phyloP scores from a whole-genome alignment of 2,888 invertebrate species.

The Ormia ochracea region DNA sequence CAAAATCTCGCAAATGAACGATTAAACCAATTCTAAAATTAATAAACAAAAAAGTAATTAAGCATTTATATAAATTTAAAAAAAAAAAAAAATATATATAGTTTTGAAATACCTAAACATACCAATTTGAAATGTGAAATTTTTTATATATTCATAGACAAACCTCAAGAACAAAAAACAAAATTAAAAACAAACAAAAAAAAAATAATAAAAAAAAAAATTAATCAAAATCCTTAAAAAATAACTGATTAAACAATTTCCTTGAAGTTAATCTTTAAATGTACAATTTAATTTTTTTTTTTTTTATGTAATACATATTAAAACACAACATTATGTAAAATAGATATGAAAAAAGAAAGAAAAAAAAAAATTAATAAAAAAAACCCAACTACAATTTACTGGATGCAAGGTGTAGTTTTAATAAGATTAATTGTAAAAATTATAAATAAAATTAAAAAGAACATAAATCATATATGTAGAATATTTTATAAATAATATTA shows the following conservation, averaged over 20 bases:
- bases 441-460: background rate
- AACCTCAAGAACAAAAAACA: background rate
- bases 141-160: background rate
- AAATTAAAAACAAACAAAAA: too few relatives aligned
- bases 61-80: conserved; percentile 40
- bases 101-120: conserved; percentile 26
- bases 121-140: conserved; percentile 27
- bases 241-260: conserved; percentile 1
- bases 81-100: too few relatives aligned
- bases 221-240: conserved; percentile 10
- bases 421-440: conserved; percentile 16
- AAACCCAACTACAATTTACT: conserved; percentile 11
- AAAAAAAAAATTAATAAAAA: background rate
- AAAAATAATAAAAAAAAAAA: too few relatives aligned
- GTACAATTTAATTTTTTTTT: background rate
- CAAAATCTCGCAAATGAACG: background rate
- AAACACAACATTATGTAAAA: conserved; percentile 20
- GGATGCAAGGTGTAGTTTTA: conserved; percentile 34
- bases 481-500: conserved; percentile 17
- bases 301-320: background rate
- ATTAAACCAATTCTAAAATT: background rate
- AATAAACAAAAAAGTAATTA: background rate
- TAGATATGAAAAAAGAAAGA: too few relatives aligned
- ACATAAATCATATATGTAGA: background rate
- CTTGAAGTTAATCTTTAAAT: conserved; percentile 20